phyloP scores from a whole-genome alignment of 2,113 vertebrate species.

The Trogon surrucura region DNA sequence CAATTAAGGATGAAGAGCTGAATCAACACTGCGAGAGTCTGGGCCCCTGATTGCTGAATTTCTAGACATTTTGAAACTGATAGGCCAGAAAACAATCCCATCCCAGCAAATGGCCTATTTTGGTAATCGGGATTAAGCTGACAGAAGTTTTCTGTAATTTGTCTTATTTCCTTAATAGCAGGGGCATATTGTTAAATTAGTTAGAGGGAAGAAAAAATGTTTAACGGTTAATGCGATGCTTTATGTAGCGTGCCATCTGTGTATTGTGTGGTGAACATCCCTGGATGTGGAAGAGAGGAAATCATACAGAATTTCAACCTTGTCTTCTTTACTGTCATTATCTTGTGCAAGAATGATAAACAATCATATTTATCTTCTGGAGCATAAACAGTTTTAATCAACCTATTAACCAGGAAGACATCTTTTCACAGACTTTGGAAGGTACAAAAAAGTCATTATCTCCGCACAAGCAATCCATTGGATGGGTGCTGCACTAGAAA shows the following conservation, averaged over 20 bases:
- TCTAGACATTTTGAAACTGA: neutral
- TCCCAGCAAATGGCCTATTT: slow-evolving; percentile 33
- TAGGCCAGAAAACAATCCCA: slow-evolving; percentile 36
- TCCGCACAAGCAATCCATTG: slow-evolving; percentile 64
- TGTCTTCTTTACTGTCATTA: slow-evolving; percentile 66
- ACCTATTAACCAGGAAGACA: slow-evolving; percentile 69
- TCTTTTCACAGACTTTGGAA: slow-evolving; percentile 71
- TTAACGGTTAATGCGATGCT: slow-evolving; percentile 69
- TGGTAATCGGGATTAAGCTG: slow-evolving; percentile 32
- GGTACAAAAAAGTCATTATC: slow-evolving; percentile 62
- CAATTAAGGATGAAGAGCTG: slow-evolving; percentile 55
- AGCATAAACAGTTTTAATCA: slow-evolving; percentile 74
- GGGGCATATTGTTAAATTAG: slow-evolving; percentile 71
- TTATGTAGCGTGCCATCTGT: slow-evolving; percentile 69
- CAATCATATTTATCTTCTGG: slow-evolving; percentile 71
- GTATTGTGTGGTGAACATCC: slow-evolving; percentile 47
- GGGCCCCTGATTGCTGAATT: neutral
- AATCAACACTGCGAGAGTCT: slow-evolving; percentile 6
- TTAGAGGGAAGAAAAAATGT: slow-evolving; percentile 74
- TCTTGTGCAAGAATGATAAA: slow-evolving; percentile 63
- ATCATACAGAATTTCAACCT: slow-evolving; percentile 60
- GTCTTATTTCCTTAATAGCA: slow-evolving; percentile 59
- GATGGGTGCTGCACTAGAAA: slow-evolving; percentile 50
- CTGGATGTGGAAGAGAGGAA: slow-evolving; percentile 52
- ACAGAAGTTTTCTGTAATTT: slow-evolving; percentile 60